Conservation (phyloP, 53 echinoderm and acorn worm genomes). For the Zoroaster sp. region DNA sequence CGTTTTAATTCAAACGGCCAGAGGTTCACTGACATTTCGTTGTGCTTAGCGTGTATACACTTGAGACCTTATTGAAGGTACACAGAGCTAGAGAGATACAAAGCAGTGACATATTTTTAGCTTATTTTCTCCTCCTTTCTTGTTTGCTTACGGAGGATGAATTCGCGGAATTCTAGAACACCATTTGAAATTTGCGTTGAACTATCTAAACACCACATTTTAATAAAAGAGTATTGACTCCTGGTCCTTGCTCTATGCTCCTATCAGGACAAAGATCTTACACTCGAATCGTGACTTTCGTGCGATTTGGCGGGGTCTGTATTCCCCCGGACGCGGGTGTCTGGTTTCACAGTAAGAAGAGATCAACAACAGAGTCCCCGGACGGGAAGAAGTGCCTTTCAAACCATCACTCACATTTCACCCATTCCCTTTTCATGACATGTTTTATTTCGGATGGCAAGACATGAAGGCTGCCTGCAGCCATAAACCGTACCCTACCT, state of each 20-base stretch:
- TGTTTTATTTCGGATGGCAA: neutral
- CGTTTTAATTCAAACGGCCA: no score
- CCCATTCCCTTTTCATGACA: neutral
- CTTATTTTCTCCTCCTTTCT: no score
- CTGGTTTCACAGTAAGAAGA: neutral
- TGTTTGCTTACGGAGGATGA: no score
- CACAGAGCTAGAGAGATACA: no score
- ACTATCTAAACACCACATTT: neutral
- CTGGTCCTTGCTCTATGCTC: no score
- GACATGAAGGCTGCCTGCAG: neutral
- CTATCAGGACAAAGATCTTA: constrained; percentile 7
- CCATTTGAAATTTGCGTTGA: neutral
- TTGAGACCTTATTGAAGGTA: no score
- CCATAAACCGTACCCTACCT: neutral
- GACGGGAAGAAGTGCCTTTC: neutral
- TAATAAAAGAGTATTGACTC: neutral
- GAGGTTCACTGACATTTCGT: no score
- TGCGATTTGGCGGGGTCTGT: neutral
- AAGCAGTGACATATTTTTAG: no score
- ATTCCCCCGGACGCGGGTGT: neutral
- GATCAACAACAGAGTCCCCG: neutral
- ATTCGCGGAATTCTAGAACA: neutral
- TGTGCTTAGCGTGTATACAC: no score
- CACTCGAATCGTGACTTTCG: constrained; percentile 6
- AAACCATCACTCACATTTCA: constrained; percentile 9